A percentile compares a stretch with the other conserved stretches of the same genome.
These are phyloP conservation scores for Synergus japonicus DNA, from an alignment of 2,888 invertebrate species.

Conservation along the genomic window DNA sequence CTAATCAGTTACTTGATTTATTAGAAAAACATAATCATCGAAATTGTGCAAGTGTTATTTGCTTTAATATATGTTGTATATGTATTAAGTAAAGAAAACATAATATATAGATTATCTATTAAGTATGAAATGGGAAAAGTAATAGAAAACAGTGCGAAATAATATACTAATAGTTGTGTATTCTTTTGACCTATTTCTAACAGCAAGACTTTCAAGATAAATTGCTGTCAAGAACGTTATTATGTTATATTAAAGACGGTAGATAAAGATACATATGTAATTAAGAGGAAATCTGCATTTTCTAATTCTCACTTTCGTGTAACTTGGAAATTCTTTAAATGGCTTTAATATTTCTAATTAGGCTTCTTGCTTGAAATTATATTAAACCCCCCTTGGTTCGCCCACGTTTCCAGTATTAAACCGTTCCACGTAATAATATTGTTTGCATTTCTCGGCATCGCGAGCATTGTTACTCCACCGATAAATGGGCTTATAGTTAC, in stretches of 20 bases:
- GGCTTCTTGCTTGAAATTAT: not conserved
- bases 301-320: no score
- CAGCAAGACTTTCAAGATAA: not conserved
- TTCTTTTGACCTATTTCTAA: not conserved
- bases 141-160: not conserved
- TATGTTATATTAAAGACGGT: not conserved
- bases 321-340: not conserved
- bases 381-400: conserved; percentile 2
- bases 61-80: not conserved
- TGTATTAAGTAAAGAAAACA: not conserved
- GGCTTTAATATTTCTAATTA: not conserved
- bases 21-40: not conserved
- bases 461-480: conserved; percentile 29
- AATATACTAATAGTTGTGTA: not conserved
- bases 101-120: not conserved
- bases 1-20: conserved; percentile 10
- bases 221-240: not conserved
- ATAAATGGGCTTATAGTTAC: conserved; percentile 38
- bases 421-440: conserved; percentile 37
- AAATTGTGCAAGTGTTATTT: not conserved
- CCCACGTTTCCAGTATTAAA: conserved; percentile 38
- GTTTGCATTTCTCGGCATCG: conserved; percentile 37
- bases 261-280: no score
- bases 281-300: no score
- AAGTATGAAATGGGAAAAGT: no score